Conservation (phyloP, 1,140 invertebrate species). For the Aphaenogaster rudis region DNA sequence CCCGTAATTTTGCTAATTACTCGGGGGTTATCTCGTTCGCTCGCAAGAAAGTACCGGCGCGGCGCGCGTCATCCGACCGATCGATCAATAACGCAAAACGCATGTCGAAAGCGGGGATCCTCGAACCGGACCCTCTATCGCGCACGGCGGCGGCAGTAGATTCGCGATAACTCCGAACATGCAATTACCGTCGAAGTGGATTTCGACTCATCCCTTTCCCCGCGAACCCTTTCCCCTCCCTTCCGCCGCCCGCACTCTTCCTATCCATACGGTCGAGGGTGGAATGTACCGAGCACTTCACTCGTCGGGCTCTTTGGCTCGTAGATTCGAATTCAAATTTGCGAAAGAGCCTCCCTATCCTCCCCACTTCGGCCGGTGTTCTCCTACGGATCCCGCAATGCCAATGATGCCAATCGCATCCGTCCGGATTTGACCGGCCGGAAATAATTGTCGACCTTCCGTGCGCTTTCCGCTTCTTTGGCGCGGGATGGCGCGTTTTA, state of each 20-base stretch:
- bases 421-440: constrained; percentile 1
- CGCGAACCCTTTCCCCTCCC: neutral
- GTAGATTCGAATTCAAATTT: constrained; percentile 66
- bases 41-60: constrained; percentile 53
- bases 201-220: constrained; percentile 53
- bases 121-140: constrained; percentile 54
- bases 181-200: constrained; percentile 74
- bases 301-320: constrained; percentile 49
- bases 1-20: constrained; percentile 59
- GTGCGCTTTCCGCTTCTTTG: constrained; percentile 33
- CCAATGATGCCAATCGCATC: constrained; percentile 63
- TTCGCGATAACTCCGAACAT: constrained; percentile 68
- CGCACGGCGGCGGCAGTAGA: constrained; percentile 50
- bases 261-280: constrained; percentile 40
- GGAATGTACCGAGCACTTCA: constrained; percentile 67
- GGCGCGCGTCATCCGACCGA: constrained; percentile 38
- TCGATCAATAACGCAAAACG: constrained; percentile 59
- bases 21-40: constrained; percentile 26
- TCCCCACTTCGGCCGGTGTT: constrained; percentile 25
- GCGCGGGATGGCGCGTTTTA: neutral
- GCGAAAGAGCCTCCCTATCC: constrained; percentile 48
- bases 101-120: constrained; percentile 37
- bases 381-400: neutral
- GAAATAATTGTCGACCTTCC: constrained; percentile 66
- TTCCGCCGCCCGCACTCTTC: neutral